These are phyloP conservation scores for Petroica traversi DNA, from an alignment of 2,113 vertebrate species.

Conservation along the genomic window DNA sequence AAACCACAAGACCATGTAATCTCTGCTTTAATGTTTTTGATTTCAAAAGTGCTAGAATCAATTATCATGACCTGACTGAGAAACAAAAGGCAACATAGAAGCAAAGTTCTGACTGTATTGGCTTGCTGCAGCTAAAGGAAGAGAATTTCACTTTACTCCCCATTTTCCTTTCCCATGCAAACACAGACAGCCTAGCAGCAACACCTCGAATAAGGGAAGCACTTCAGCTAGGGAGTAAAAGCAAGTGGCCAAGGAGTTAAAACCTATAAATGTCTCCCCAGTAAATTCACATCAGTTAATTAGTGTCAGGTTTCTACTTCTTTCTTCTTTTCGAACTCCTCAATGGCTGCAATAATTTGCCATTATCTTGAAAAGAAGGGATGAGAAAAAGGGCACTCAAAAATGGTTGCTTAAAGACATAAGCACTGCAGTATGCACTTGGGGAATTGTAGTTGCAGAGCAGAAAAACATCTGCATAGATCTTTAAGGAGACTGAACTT, in stretches of 20 bases:
- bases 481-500: constrained; percentile 4
- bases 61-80: background rate
- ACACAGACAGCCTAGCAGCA: background rate
- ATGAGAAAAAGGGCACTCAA: background rate
- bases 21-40: background rate
- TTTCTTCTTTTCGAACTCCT: background rate
- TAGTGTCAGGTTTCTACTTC: background rate
- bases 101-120: background rate
- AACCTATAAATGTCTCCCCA: background rate
- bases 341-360: background rate
- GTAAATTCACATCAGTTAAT: background rate
- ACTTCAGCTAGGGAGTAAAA: background rate
- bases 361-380: background rate
- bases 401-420: background rate
- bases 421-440: background rate
- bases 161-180: background rate
- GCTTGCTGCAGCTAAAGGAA: background rate
- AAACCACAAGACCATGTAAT: background rate
- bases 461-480: background rate
- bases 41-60: background rate
- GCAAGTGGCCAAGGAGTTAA: background rate
- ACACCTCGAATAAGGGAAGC: background rate
- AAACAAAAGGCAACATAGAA: background rate
- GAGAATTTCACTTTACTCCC: background rate
- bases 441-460: background rate